Percentiles rank a stretch among this genome's conserved stretches.
These are phyloP conservation scores for Bombus confusus DNA, from an alignment of 1,140 invertebrate species.

Conservation along the genomic window DNA sequence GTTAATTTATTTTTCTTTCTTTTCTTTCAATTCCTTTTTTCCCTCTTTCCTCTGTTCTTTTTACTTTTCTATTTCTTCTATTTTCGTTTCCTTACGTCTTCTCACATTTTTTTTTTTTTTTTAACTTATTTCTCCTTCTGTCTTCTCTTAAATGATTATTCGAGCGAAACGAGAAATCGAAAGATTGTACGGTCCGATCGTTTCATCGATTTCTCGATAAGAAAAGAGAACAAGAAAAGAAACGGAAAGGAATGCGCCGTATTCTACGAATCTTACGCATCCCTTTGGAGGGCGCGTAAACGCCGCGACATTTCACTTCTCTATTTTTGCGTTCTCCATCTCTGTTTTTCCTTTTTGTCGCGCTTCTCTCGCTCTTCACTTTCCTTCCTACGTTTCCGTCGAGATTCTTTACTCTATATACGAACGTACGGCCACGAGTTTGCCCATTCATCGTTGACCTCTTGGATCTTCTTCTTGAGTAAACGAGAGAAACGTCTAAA, in stretches of 20 bases:
- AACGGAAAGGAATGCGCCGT: background rate
- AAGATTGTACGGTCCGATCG: background rate
- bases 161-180: constrained; percentile 20
- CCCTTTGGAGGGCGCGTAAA: background rate
- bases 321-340: constrained; percentile 37
- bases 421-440: constrained; percentile 53
- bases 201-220: background rate
- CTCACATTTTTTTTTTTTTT: background rate
- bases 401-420: constrained; percentile 45
- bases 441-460: constrained; percentile 28
- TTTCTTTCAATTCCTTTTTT: constrained; percentile 17
- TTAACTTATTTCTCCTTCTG: background rate
- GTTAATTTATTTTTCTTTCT: constrained; percentile 70
- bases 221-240: background rate
- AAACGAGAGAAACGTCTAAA: background rate
- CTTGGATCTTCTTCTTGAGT: background rate
- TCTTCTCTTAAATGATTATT: background rate
- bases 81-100: background rate
- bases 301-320: constrained; percentile 1
- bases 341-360: constrained; percentile 8
- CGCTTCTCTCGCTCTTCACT: constrained; percentile 14
- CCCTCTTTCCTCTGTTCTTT: background rate
- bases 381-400: constrained; percentile 49
- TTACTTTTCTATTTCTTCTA: background rate
- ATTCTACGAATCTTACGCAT: background rate